Evolutionary conservation across 1,140 invertebrate species (phyloP).

Genomic region (Potamilus streckersoni): DNA sequence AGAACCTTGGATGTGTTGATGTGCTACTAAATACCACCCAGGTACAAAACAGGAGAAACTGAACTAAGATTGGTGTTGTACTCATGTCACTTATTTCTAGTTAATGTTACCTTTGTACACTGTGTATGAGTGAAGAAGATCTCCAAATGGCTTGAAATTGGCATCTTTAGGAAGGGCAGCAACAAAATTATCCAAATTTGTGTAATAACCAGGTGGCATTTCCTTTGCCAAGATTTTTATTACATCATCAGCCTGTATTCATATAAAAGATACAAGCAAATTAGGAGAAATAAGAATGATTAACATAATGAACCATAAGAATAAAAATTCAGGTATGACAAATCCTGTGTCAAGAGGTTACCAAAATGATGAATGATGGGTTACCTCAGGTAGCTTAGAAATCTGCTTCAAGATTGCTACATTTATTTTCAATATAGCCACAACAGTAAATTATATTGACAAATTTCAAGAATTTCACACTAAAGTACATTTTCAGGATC

Average conservation of each 20-base stretch:
- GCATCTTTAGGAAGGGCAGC: slow-evolving; percentile 77
- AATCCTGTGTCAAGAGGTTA: neutral
- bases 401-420: neutral
- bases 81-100: too few relatives aligned
- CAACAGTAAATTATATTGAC: too few relatives aligned
- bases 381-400: neutral
- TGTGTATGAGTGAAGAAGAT: slow-evolving; percentile 74
- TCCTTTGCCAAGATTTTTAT: slow-evolving; percentile 75
- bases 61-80: too few relatives aligned
- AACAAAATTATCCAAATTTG: slow-evolving; percentile 80
- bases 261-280: slow-evolving; percentile 6
- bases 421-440: neutral
- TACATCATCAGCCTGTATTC: slow-evolving; percentile 83
- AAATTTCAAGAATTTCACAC: too few relatives aligned
- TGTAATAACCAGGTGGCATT: slow-evolving; percentile 73
- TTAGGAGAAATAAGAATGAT: neutral
- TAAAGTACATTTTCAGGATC: too few relatives aligned
- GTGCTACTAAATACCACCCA: too few relatives aligned
- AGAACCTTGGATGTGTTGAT: too few relatives aligned
- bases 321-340: neutral
- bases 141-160: slow-evolving; percentile 79
- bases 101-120: slow-evolving; percentile 51
- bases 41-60: too few relatives aligned
- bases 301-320: neutral
- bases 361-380: neutral